A percentile compares a stretch with the other conserved stretches of the same genome.
Conservation (phyloP, 2,113 vertebrate genomes). For the Hippocampus abdominalis region DNA sequence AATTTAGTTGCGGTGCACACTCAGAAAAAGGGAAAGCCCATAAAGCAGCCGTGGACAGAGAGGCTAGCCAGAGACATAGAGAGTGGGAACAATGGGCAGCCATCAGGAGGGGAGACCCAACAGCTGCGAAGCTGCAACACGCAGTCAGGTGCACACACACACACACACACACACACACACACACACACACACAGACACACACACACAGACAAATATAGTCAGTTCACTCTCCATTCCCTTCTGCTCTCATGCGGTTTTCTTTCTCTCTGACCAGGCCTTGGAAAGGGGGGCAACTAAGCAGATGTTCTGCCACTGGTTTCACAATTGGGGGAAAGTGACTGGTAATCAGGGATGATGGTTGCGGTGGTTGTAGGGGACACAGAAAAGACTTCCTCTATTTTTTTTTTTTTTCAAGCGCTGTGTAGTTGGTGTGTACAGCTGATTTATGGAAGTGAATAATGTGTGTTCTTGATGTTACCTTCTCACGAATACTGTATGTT, state of each 20-base stretch:
- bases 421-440: constrained; percentile 18
- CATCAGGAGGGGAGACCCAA: constrained; percentile 64
- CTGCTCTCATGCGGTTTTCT: constrained; percentile 8
- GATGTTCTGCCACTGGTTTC: constrained; percentile 65
- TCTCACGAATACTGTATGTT: background rate
- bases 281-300: constrained; percentile 64
- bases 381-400: constrained; percentile 19
- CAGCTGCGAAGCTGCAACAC: constrained; percentile 61
- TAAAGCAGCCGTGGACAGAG: constrained; percentile 51
- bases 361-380: background rate
- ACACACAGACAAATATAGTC: constrained; percentile 8
- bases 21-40: constrained; percentile 53
- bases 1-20: constrained; percentile 59
- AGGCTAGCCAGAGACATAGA: constrained; percentile 25
- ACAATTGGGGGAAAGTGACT: constrained; percentile 61
- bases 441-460: background rate
- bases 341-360: background rate
- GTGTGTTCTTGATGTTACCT: background rate
- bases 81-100: constrained; percentile 61
- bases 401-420: background rate
- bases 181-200: background rate
- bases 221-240: constrained; percentile 18
- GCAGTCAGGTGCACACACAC: constrained; percentile 20
- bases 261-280: constrained; percentile 26
- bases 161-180: constrained; percentile 2